These are phyloP conservation scores for Pseudorectes ferrugineus DNA, from an alignment of 2,113 vertebrate species.

Conservation along the genomic window DNA sequence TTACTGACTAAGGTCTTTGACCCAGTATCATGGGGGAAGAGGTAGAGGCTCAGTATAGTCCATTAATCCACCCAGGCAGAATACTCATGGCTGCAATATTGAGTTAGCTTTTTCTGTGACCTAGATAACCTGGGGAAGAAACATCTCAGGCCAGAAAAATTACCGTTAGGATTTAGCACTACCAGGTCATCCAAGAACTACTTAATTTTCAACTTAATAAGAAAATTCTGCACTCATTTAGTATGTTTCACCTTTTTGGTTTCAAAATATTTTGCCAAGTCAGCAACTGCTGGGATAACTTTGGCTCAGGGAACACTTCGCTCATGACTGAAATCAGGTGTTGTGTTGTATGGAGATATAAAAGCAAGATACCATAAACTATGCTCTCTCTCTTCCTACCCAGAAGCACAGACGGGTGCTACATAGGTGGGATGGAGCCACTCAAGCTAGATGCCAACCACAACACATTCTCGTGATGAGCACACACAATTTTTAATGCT, in stretches of 20 bases:
- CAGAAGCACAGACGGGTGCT: not conserved
- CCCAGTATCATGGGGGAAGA: not conserved
- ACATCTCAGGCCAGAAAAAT: not conserved
- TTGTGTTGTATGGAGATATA: accelerated
- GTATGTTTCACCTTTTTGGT: not conserved
- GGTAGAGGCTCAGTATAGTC: not conserved
- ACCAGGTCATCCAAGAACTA: not conserved
- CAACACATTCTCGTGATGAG: not conserved
- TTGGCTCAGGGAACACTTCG: not conserved
- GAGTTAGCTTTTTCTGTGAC: not conserved
- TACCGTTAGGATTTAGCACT: not conserved
- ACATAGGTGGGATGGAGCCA: not conserved
- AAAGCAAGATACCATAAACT: not conserved
- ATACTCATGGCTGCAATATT: not conserved
- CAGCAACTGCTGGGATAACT: not conserved
- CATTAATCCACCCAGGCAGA: not conserved
- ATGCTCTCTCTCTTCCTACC: not conserved
- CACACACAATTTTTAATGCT: not conserved
- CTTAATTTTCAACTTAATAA: not conserved
- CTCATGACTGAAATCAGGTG: not conserved
- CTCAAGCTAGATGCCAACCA: not conserved
- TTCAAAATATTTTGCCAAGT: not conserved
- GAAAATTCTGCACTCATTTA: not conserved
- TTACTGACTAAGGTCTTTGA: not conserved
- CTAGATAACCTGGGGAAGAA: not conserved